These are phyloP conservation scores for Lagorchestes hirsutus DNA, from an alignment of 2,797 vertebrate species.

Conservation along the genomic window DNA sequence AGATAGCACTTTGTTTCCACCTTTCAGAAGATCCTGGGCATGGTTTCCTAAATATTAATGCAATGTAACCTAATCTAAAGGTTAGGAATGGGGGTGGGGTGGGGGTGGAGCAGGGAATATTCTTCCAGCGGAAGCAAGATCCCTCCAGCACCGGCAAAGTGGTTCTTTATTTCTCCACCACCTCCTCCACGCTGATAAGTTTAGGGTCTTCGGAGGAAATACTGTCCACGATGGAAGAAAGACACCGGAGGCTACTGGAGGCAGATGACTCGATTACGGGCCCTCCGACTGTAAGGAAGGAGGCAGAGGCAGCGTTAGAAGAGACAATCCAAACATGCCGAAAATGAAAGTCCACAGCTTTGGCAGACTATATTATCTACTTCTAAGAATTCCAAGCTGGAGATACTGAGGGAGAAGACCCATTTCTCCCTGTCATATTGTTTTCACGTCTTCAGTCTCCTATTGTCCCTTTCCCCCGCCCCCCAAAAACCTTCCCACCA, in stretches of 20 bases:
- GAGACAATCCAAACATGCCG: neutral
- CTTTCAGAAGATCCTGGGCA: conserved; percentile 51
- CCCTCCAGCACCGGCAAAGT: neutral
- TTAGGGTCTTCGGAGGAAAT: conserved; percentile 93
- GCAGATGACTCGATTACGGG: conserved; percentile 88
- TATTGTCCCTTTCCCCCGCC: no score
- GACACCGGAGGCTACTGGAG: conserved; percentile 94
- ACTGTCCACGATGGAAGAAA: conserved; percentile 98
- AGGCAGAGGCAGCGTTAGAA: neutral
- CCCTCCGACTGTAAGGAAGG: conserved; percentile 81
- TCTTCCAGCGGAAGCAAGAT: conserved; percentile 73
- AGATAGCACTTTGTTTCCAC: conserved; percentile 41
- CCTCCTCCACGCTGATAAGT: conserved; percentile 84
- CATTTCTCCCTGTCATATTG: neutral
- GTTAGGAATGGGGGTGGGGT: conserved; percentile 55
- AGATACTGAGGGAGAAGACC: neutral
- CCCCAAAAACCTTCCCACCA: fast-evolving
- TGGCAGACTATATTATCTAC: neutral
- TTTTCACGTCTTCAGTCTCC: neutral
- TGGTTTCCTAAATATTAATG: conserved; percentile 69
- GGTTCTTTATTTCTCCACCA: conserved; percentile 85
- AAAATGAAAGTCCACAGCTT: neutral
- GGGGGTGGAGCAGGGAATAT: conserved; percentile 22
- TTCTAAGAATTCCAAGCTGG: neutral
- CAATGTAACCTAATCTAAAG: conserved; percentile 59